Evolutionary conservation across 1,140 invertebrate species (phyloP).

Genomic region (Potamilus streckersoni): DNA sequence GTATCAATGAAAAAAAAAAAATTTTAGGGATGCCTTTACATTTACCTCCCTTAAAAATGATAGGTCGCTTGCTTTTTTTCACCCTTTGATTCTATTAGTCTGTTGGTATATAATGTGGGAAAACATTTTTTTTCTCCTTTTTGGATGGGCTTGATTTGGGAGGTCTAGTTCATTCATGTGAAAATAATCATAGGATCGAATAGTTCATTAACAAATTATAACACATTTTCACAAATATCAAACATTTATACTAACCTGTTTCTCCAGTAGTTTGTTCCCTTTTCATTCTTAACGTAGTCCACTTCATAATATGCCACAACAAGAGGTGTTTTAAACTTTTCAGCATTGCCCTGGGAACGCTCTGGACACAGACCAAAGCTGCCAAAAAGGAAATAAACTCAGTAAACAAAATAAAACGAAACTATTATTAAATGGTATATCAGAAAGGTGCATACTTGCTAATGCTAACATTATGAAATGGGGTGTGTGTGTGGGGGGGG

Average conservation of each 20-base stretch:
- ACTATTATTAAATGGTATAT: neutral
- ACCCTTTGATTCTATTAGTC: neutral
- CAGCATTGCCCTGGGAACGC: constrained; percentile 84
- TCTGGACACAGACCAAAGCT: constrained; percentile 94
- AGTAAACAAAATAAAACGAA: constrained; percentile 4
- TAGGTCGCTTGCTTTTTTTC: too few species aligned
- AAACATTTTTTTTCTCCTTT: neutral
- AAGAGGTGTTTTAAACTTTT: constrained; percentile 89
- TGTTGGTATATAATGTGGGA: neutral
- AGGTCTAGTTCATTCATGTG: too few species aligned
- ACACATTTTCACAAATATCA: neutral
- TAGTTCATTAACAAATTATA: neutral
- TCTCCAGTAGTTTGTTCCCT: constrained; percentile 99
- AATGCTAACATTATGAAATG: too few species aligned
- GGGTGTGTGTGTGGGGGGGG: too few species aligned
- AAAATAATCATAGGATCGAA: neutral
- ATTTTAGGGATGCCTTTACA: too few species aligned
- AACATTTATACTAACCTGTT: constrained; percentile 80
- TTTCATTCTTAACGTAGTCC: constrained; percentile 96
- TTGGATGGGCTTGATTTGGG: neutral
- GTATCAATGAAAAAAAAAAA: too few species aligned
- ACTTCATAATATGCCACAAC: constrained; percentile 94
- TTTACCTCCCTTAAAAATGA: too few species aligned
- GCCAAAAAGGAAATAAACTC: constrained; percentile 51
- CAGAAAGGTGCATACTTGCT: too few species aligned